These are phyloP conservation scores for Onychorhynchus coronatus DNA, from an alignment of 2,113 vertebrate species.

Conservation along the genomic window DNA sequence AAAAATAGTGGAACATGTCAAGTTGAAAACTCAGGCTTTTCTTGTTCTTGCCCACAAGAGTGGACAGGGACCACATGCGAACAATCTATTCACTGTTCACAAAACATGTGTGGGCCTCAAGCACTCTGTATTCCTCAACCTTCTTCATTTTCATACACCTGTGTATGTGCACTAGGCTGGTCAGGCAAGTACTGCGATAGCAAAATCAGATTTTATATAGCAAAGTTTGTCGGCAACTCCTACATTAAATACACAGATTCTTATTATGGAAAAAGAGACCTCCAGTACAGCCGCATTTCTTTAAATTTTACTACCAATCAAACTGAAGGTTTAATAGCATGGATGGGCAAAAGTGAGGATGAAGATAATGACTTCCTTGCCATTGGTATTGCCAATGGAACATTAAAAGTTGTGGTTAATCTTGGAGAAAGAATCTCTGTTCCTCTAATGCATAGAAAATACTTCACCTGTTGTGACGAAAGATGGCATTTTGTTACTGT, in stretches of 20 bases:
- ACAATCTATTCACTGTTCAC: conserved; percentile 70
- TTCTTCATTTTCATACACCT: conserved; percentile 68
- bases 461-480: conserved; percentile 67
- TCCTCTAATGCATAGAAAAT: conserved; percentile 65
- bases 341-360: conserved; percentile 81
- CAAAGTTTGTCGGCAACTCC: conserved; percentile 77
- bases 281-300: conserved; percentile 73
- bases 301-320: conserved; percentile 78
- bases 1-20: conserved; percentile 76
- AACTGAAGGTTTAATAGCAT: conserved; percentile 75
- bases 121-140: conserved; percentile 72
- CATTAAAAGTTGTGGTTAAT: conserved; percentile 82
- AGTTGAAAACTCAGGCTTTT: conserved; percentile 53
- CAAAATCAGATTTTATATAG: conserved; percentile 64
- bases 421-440: conserved; percentile 78
- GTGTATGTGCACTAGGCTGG: conserved; percentile 80
- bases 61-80: conserved; percentile 80
- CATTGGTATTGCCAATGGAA: conserved; percentile 74
- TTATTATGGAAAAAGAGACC: conserved; percentile 73
- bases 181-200: conserved; percentile 75
- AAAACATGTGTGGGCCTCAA: conserved; percentile 70
- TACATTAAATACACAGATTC: conserved; percentile 82
- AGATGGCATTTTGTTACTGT: conserved; percentile 76
- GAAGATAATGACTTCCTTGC: conserved; percentile 86
- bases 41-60: conserved; percentile 72